Percentiles rank a stretch among this genome's conserved stretches.
Conservation (phyloP, 2,888 invertebrate species). For the Argynnis bischoffii region DNA sequence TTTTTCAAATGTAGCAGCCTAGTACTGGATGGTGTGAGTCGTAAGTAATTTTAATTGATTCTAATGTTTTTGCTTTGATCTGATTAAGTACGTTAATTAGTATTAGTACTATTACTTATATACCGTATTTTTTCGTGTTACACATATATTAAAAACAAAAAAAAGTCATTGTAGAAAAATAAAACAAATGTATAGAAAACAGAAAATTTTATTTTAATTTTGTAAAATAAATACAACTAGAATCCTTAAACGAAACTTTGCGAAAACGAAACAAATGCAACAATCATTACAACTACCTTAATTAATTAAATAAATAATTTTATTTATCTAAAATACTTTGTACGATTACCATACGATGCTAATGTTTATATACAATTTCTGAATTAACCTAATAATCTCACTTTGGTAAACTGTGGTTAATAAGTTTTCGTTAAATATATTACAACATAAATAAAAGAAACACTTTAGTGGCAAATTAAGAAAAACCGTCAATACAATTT, state of each 20-base stretch:
- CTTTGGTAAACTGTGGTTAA: conserved; percentile 84
- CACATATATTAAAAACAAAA: neutral
- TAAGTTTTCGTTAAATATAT: conserved; percentile 54
- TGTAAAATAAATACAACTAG: conserved; percentile 76
- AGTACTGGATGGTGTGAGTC: too few relatives aligned
- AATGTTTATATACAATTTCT: conserved; percentile 50
- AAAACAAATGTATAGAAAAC: conserved; percentile 58
- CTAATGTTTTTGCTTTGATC: too few relatives aligned
- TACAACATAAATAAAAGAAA: conserved; percentile 34
- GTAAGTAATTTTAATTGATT: too few relatives aligned
- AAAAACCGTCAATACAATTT: neutral
- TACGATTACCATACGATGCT: conserved; percentile 57
- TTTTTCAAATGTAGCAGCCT: too few relatives aligned
- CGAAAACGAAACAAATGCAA: conserved; percentile 79
- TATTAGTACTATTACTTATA: too few relatives aligned
- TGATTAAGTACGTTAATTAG: too few relatives aligned
- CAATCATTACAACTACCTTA: conserved; percentile 59
- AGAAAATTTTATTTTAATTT: conserved; percentile 69
- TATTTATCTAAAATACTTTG: conserved; percentile 71
- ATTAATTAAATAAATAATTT: conserved; percentile 69
- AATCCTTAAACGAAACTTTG: conserved; percentile 65
- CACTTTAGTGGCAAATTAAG: neutral
- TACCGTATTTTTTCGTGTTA: too few relatives aligned
- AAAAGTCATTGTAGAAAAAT: conserved; percentile 23
- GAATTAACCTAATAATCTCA: conserved; percentile 79